Evolutionary conservation across 2,797 vertebrate species (phyloP).

Genomic region (Amazonetta brasiliensis): DNA sequence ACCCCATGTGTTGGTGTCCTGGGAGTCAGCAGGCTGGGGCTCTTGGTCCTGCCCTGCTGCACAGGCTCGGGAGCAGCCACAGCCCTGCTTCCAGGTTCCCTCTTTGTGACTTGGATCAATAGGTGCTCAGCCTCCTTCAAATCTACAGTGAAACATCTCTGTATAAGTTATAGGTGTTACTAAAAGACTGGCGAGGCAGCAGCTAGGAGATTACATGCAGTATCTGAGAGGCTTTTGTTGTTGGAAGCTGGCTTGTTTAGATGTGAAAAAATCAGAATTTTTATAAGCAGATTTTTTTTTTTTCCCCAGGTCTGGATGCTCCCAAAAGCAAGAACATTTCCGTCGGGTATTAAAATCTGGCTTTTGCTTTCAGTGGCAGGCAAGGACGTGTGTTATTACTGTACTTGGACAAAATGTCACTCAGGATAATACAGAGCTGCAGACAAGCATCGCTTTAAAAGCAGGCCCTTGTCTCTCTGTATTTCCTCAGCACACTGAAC

Average conservation of each 20-base stretch:
- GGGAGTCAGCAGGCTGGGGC: accelerated
- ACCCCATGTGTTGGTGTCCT: background rate
- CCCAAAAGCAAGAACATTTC: background rate
- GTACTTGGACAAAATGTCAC: slow-evolving; percentile 60
- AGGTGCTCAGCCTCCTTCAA: background rate
- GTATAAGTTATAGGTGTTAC: background rate
- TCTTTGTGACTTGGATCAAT: background rate
- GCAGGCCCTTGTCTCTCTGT: slow-evolving; percentile 64
- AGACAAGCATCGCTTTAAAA: slow-evolving; percentile 60
- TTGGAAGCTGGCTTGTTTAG: background rate
- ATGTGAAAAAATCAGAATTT: background rate
- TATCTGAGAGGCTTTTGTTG: slow-evolving; percentile 7
- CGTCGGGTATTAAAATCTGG: slow-evolving; percentile 23
- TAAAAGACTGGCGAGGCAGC: background rate
- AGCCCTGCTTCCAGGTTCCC: background rate
- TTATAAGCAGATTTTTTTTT: background rate
- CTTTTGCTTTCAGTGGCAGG: slow-evolving; percentile 35
- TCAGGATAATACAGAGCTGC: slow-evolving; percentile 65
- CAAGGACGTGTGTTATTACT: slow-evolving; percentile 47
- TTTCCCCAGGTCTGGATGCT: background rate
- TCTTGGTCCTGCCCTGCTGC: background rate
- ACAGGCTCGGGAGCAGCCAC: background rate
- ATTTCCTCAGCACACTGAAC: slow-evolving; percentile 59
- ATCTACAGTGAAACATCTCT: background rate
- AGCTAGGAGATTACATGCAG: background rate